Evolutionary conservation across 92 coral and sea anemone genomes (phyloP), one percentile per base, ranked within the genome.

Genomic region (Micromussa lordhowensis): DNA sequence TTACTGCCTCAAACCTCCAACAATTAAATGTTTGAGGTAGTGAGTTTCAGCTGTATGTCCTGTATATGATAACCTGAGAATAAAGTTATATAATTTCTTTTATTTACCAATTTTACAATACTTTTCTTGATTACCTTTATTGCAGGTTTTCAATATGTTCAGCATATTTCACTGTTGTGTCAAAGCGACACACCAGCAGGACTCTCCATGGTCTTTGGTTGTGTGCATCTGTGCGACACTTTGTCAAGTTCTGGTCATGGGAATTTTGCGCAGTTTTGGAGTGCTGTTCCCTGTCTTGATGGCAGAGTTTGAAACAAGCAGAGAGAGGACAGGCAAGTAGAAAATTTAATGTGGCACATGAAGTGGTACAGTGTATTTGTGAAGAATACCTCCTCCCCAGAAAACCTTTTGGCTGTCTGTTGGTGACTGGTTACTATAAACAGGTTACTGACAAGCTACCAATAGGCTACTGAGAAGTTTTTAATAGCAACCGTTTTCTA

Each of bases 251-350:
- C 66, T 85, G 12, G 13, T 17, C 35, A 21, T 85, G 48, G 88
- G 88, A 35, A 85, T 85, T 19, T 26, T 85, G n/a, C 74, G 73
- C 13, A 87, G 87, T 24, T 90, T 82, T 90, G 95, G 95, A 10
- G 92, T 93, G 8, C 80, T 81, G 74, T 75, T 93, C 34, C 95
- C 95, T 49, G 85, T 87, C 19, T 75, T 93, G n/a, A 93, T 93
- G 95, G 79, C 73, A 18, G 89, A 90, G 40, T 87, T 90, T 79
- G 51, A 82, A 40, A 87, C 88, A 80, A 86, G 82, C 26, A 75
- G 95, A 26, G 95, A 90, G 48, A 90, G 77, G 78, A 85, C 91
- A 48, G 95, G 95, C 58, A 79, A 88, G 93, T 74, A 10, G 22
- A 0, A 29, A 18, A n/a, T n/a, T 28, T 28, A 2, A 57, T 5